A percentile compares a stretch with the other conserved stretches of the same genome.
Evolutionary conservation across 53 echinoderm and acorn worm species (phyloP).

Genomic region (Stichopus horrens): DNA sequence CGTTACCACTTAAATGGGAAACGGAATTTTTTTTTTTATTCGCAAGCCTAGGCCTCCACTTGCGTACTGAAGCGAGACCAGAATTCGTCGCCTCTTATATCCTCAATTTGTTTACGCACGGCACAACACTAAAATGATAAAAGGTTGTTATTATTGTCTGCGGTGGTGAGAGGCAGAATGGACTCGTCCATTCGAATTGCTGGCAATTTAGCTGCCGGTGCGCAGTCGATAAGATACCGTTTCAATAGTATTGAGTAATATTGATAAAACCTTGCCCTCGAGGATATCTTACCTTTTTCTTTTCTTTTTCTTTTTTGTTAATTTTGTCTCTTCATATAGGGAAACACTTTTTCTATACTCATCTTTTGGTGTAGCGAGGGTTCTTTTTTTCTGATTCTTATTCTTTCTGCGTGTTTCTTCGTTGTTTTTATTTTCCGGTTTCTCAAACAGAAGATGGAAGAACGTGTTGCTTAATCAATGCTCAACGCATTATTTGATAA

Average conservation of each 20-base stretch:
- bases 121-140: conserved; percentile 6
- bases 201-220: not conserved
- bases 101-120: conserved; percentile 35
- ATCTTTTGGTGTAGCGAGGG: not conserved
- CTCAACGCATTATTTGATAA: not conserved
- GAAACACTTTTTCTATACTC: not conserved
- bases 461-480: conserved; percentile 8
- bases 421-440: not conserved
- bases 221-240: not conserved
- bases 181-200: conserved; percentile 40
- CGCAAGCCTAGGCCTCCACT: conserved; percentile 18
- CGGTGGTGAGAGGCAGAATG: not conserved
- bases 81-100: conserved; percentile 8
- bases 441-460: not conserved
- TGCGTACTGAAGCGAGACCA: conserved; percentile 39
- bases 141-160: conserved; percentile 35
- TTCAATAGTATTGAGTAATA: not conserved
- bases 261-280: not conserved
- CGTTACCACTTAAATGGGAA: conserved; percentile 10
- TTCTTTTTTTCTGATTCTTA: no score
- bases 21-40: not conserved
- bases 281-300: not conserved
- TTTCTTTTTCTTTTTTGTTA: no score
- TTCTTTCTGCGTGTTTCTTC: no score
- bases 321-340: not conserved